Evolutionary conservation across 1,140 invertebrate genomes (phyloP).

Genomic region (Hestina assimilis): DNA sequence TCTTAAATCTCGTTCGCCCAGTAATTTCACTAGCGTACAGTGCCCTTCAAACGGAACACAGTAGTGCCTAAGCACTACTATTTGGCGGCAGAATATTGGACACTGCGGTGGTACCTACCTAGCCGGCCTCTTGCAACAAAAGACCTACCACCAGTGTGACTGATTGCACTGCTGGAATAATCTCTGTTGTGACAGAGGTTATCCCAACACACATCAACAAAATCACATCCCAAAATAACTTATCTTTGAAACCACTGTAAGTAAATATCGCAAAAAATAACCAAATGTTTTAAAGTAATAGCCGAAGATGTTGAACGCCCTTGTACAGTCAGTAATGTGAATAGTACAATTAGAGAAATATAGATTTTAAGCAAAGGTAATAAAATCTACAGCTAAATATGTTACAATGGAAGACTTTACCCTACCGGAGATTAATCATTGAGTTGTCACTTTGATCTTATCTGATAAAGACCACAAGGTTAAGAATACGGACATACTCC

Average conservation of each 20-base stretch:
- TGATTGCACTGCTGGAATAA: too few relatives aligned
- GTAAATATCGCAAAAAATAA: background rate
- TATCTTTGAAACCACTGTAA: background rate
- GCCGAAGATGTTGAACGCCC: background rate
- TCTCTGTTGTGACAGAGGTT: too few relatives aligned
- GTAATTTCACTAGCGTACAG: too few relatives aligned
- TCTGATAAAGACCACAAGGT: constrained; percentile 36
- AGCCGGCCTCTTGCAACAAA: too few relatives aligned
- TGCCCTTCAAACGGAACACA: too few relatives aligned
- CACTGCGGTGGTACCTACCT: too few relatives aligned
- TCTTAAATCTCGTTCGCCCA: too few relatives aligned
- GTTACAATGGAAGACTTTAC: constrained; percentile 17
- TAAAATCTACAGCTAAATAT: constrained; percentile 4
- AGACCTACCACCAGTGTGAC: too few relatives aligned
- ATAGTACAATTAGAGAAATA: background rate
- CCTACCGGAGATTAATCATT: constrained; percentile 29
- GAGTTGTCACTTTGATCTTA: constrained; percentile 30
- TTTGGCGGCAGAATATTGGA: too few relatives aligned
- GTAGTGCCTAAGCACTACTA: too few relatives aligned
- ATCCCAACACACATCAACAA: too few relatives aligned
- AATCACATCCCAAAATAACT: too few relatives aligned
- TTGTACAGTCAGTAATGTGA: background rate
- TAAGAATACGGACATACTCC: constrained; percentile 14
- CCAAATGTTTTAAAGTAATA: background rate
- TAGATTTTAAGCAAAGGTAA: constrained; percentile 11